A percentile compares a stretch with the other conserved stretches of the same genome.
Evolutionary conservation across 2,888 invertebrate genomes (phyloP).

Genomic region (Allophyes oxyacanthae): DNA sequence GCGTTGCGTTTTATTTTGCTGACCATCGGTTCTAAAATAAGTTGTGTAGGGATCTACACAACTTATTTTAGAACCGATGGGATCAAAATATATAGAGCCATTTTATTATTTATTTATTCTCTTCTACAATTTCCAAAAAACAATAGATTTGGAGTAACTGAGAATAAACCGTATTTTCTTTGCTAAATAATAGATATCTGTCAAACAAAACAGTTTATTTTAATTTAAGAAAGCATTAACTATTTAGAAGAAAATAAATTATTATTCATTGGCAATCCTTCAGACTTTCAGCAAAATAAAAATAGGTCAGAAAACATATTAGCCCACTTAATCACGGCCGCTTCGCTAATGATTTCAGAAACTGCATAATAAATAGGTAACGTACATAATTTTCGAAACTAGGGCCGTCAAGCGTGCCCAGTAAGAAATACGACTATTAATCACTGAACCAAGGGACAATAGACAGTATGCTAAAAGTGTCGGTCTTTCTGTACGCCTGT

Average conservation of each 20-base stretch:
- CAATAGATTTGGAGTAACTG: too few species aligned
- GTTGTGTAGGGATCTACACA: too few species aligned
- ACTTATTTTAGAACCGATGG: too few species aligned
- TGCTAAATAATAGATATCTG: too few species aligned
- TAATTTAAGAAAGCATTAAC: too few species aligned
- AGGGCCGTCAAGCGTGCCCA: conserved; percentile 42
- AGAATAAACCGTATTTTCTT: too few species aligned
- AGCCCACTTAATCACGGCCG: conserved; percentile 25
- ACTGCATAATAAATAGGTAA: conserved; percentile 34
- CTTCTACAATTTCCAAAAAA: too few species aligned
- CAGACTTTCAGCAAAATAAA: conserved; percentile 6
- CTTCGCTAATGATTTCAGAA: conserved; percentile 30
- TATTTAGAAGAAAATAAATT: background rate
- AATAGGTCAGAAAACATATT: conserved; percentile 18
- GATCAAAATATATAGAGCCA: too few species aligned
- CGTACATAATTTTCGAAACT: conserved; percentile 11
- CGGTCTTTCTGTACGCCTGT: conserved; percentile 54
- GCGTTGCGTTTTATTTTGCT: too few species aligned
- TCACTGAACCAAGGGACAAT: conserved; percentile 60
- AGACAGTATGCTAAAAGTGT: conserved; percentile 59
- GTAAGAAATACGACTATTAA: conserved; percentile 58
- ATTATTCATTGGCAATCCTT: background rate
- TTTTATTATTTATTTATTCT: too few species aligned
- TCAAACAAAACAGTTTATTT: too few species aligned
- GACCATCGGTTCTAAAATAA: too few species aligned